Evolutionary conservation across 2,113 vertebrate genomes (phyloP), one percentile per base, ranked within the genome.

Genomic region (Cariama cristata): DNA sequence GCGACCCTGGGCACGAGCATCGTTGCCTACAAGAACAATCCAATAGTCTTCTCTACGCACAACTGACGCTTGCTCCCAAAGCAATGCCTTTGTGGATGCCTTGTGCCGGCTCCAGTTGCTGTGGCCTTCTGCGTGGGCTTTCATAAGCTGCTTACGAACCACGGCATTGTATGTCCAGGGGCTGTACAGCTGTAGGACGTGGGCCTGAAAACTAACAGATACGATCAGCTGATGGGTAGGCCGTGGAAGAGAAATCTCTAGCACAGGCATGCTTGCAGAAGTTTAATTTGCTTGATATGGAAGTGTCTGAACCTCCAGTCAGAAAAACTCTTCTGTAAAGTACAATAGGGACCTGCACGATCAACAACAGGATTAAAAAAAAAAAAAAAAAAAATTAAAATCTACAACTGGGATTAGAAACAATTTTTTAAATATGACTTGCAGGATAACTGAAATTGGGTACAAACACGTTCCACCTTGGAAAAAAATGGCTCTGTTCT

Each of bases 201-300:
- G 52, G 63, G 77, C 55, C 86, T 91, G 56, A 91, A 83, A 94
- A 42, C 56, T 33, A 69, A 53, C 22, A 68, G 74, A 52, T 22
- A 26, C 0, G 0, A 44, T 91, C 86, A 77, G 56, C 40, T 72
- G 76, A 17, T 0, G 0, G 38, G 52, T 27, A 42, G 30, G 42
- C 28, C 0, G 0, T 27, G 50, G 32, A 82, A 68, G 49, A 90
- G 42, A 56, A 44, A 69, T 49, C 45, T 64, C 75, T 35, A 69
- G 55, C 42, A 13, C 22, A 27, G 44, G 27, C 42, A 83, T 0
- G 0, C 24, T 47, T n/a, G 27, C 14, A 56, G 47, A 30, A 50
- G 7, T 66, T 92, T 45, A 26, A 80, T 74, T 50, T 92, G 19
- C 32, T 53, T 74, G 59, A 28, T 40, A 26, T 3, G 20, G 18